These are phyloP conservation scores for Drosophila ercepeae DNA, from an alignment of 1,140 invertebrate species.

Conservation along the genomic window DNA sequence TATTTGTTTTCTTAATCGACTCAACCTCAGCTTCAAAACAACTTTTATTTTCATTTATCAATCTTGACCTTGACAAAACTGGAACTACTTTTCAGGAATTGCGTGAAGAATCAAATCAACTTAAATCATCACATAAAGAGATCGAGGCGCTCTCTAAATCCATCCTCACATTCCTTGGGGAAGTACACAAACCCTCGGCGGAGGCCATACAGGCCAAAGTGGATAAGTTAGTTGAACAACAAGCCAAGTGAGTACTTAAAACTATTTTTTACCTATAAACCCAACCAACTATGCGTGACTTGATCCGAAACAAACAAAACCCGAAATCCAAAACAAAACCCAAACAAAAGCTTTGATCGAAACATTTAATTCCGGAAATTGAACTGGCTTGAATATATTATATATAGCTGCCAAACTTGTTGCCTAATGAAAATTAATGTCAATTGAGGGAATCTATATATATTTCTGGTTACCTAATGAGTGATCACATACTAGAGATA, in stretches of 20 bases:
- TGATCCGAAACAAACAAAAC: constrained; percentile 11
- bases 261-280: constrained; percentile 12
- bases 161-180: constrained; percentile 86
- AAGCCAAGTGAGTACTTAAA: constrained; percentile 85
- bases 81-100: constrained; percentile 85
- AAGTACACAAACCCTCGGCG: constrained; percentile 85
- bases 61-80: constrained; percentile 45
- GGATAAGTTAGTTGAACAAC: constrained; percentile 85
- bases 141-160: constrained; percentile 85
- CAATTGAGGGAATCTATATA: constrained; percentile 36
- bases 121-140: constrained; percentile 85
- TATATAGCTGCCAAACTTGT: constrained; percentile 34
- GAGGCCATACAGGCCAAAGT: constrained; percentile 85
- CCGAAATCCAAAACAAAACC: constrained; percentile 18
- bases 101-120: constrained; percentile 86
- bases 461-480: constrained; percentile 52
- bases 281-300: constrained; percentile 44
- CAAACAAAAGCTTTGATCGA: constrained; percentile 30
- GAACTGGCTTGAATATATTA: constrained; percentile 59
- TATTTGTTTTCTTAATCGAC: constrained; percentile 7
- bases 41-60: constrained; percentile 26
- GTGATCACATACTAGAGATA: too few species aligned
- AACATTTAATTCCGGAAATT: constrained; percentile 67
- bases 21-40: constrained; percentile 22
- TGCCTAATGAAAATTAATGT: constrained; percentile 62